These are phyloP conservation scores for Salticus scenicus DNA, from an alignment of 2,888 invertebrate genomes.

Conservation along the genomic window DNA sequence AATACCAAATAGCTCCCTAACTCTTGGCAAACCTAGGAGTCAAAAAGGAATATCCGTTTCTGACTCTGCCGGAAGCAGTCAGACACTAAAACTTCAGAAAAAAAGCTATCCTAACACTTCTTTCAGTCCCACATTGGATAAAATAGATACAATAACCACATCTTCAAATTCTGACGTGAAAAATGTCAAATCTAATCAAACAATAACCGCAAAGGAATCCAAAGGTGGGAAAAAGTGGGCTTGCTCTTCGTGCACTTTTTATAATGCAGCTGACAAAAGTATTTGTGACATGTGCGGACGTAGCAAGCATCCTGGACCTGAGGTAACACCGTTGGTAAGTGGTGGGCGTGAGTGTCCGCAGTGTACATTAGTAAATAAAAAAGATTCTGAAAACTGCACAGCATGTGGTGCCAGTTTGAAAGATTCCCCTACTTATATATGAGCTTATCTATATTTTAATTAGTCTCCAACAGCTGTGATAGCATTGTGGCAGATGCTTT, in stretches of 20 bases:
- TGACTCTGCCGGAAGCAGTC: conserved; percentile 13
- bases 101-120: conserved; percentile 40
- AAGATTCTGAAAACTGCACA: conserved; percentile 81
- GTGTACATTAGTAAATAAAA: conserved; percentile 85
- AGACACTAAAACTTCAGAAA: conserved; percentile 30
- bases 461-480: conserved; percentile 55
- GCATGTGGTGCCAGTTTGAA: conserved; percentile 83
- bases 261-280: conserved; percentile 79
- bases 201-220: conserved; percentile 27
- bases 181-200: conserved; percentile 31
- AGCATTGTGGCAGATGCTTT: conserved; percentile 49
- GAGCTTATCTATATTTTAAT: conserved; percentile 56
- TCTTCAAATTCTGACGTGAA: conserved; percentile 23
- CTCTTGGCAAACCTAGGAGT: conserved; percentile 34
- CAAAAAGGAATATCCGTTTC: conserved; percentile 28
- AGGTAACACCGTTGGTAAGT: conserved; percentile 82
- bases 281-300: conserved; percentile 87
- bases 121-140: conserved; percentile 5
- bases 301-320: conserved; percentile 79
- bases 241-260: conserved; percentile 84
- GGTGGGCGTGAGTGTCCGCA: conserved; percentile 85
- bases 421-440: conserved; percentile 85
- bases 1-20: background rate
- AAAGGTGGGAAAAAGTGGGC: conserved; percentile 79
- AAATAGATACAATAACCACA: background rate